Evolutionary conservation across 2,113 vertebrate species (phyloP), one percentile per base, ranked within the genome.

Genomic region (Struthidea cinerea): DNA sequence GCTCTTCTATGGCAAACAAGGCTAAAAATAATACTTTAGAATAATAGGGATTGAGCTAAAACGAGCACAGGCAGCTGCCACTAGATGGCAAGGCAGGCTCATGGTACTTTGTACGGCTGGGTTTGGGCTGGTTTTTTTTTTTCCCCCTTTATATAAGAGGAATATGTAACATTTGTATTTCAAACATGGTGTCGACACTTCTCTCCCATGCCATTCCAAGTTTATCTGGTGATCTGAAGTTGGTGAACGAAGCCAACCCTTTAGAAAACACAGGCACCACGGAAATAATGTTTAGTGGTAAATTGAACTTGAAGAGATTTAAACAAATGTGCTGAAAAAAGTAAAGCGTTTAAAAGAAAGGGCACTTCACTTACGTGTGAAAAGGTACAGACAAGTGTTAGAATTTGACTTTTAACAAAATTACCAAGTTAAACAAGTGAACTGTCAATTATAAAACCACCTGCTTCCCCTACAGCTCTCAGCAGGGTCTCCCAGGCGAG

Each of bases 51-150:
- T 27, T 61, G 61, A 94, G 65, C 18, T 80, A 73, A 83, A 28
- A 59, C 2, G 16, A 77, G 42, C 78, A 68, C 6, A 6, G 46
- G 52, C 24, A 87, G 70, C 41, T 69, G 83, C 97, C 98, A 97
- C 98, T 97, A 98, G 98, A 96, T 98, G 98, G 98, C 97, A 95
- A 5, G 44, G 77, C 47, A 95, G 90, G 55, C 95, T 94, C 87
- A 92, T 15, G 20, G 59, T 87, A 79, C 22, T 86, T 46, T 41
- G 7, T 50, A 69, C 53, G 55, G 75, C 15, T 93, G 78, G 78
- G 44, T 90, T 82, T 24, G 14, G 67, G 52, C 32, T 84, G 32
- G 6, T 23, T 16, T 26, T 35, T 33, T 76, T 55, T 59, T 18
- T 35, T 13, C 6, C 18, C 22, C 42, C 23, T 61, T 90, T 80